A percentile compares a stretch with the other conserved stretches of the same genome.
phyloP scores from a whole-genome alignment of 2,113 vertebrate genomes.

The Nematolebias whitei region DNA sequence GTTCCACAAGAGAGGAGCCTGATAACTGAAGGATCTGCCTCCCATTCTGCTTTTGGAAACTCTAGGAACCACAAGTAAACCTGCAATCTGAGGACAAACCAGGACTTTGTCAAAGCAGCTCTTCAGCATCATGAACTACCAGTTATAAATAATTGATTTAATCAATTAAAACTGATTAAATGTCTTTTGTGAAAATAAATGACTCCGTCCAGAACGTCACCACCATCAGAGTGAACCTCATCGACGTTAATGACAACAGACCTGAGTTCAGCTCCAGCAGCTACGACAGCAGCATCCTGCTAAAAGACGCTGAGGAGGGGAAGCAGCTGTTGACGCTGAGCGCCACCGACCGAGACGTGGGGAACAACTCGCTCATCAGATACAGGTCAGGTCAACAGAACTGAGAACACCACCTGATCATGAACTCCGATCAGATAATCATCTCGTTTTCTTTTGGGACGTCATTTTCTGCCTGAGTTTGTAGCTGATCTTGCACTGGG shows the following conservation, averaged over 20 bases:
- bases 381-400: constrained; percentile 43
- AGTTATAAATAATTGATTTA: no score
- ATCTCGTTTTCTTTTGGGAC: no score
- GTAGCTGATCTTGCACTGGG: not conserved
- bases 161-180: no score
- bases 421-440: no score
- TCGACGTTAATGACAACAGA: constrained; percentile 43
- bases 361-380: constrained; percentile 45
- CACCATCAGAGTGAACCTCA: constrained; percentile 65
- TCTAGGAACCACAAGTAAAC: no score
- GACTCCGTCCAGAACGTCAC: constrained; percentile 75
- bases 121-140: no score
- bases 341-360: constrained; percentile 32
- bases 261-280: constrained; percentile 44
- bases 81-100: no score
- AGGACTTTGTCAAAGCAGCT: no score
- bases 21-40: no score
- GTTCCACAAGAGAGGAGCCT: no score
- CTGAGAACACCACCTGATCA: not conserved
- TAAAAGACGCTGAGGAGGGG: constrained; percentile 37
- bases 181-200: no score
- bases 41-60: no score
- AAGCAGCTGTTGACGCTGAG: constrained; percentile 46
- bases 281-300: constrained; percentile 35
- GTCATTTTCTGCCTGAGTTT: not conserved